A percentile compares a stretch with the other conserved stretches of the same genome.
Conservation (phyloP, 1,140 invertebrate species). For the Nasonia longicornis region DNA sequence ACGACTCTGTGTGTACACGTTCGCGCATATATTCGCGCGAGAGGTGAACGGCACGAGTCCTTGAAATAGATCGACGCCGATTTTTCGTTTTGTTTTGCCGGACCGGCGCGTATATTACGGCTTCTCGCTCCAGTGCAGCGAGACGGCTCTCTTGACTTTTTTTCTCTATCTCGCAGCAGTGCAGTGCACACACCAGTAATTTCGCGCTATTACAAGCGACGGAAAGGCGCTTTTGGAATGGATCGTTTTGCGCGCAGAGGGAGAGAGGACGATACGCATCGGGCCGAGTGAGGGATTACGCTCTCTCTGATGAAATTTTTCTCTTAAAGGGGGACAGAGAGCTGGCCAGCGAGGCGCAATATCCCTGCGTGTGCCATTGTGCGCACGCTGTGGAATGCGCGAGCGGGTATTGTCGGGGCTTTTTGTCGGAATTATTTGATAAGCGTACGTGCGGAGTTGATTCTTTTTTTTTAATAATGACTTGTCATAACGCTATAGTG, state of each 20-base stretch:
- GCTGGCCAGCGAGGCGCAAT: neutral
- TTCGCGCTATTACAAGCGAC: slow-evolving; percentile 13
- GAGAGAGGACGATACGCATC: neutral
- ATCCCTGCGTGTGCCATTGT: neutral
- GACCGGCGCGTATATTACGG: neutral
- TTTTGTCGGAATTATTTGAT: neutral
- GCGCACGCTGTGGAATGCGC: neutral
- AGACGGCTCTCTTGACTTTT: neutral
- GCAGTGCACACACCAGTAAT: neutral
- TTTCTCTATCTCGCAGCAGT: neutral
- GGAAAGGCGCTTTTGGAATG: neutral
- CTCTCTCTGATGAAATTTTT: neutral
- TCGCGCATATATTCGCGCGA: neutral
- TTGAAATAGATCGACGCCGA: slow-evolving; percentile 26
- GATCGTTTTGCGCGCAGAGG: neutral
- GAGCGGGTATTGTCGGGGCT: neutral
- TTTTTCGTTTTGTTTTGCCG: slow-evolving; percentile 20
- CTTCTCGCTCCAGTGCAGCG: slow-evolving; percentile 7
- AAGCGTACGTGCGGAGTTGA: neutral
- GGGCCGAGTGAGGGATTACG: neutral
- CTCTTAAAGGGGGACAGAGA: neutral
- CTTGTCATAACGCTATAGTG: neutral
- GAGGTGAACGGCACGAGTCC: slow-evolving; percentile 28
- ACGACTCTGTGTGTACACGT: neutral
- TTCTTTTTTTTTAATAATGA: neutral